A percentile compares a stretch with the other conserved stretches of the same genome.
These are phyloP conservation scores for Chaetodon trifascialis DNA, from an alignment of 2,113 vertebrate species.

Conservation along the genomic window DNA sequence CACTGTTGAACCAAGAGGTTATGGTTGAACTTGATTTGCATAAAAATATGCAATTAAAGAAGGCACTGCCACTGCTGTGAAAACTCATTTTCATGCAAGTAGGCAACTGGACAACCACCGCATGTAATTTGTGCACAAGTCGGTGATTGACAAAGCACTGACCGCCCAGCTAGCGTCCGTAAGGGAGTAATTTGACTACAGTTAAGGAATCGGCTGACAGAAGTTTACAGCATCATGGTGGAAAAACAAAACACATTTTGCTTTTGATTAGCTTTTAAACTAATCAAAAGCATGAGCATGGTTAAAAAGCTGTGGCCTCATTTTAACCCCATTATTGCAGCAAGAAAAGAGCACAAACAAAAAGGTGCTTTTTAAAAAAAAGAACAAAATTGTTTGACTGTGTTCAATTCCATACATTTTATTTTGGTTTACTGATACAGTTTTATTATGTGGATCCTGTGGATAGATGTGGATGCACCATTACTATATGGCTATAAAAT, in stretches of 20 bases:
- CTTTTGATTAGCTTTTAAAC: background rate
- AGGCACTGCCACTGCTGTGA: background rate
- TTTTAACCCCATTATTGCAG: background rate
- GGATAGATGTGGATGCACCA: too few species aligned
- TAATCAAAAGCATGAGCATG: background rate
- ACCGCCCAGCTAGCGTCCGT: background rate
- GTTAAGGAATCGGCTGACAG: constrained; percentile 3
- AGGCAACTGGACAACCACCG: background rate
- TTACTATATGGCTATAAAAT: background rate
- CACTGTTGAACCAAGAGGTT: constrained; percentile 16
- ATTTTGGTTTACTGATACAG: background rate
- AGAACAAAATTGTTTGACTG: too few species aligned
- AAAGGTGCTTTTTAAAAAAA: background rate
- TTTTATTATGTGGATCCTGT: background rate
- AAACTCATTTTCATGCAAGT: constrained; percentile 32
- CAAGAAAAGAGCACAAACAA: background rate
- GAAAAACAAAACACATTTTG: background rate
- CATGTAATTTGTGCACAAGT: constrained; percentile 15
- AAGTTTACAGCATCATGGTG: background rate
- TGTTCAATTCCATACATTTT: background rate
- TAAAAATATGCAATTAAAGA: constrained; percentile 49
- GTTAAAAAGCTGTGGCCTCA: background rate
- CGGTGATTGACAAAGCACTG: background rate
- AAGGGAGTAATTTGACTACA: constrained; percentile 2
- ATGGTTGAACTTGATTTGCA: constrained; percentile 34